A percentile compares a stretch with the other conserved stretches of the same genome.
Conservation (phyloP, 1,140 invertebrate genomes). For the Wasmannia auropunctata region DNA sequence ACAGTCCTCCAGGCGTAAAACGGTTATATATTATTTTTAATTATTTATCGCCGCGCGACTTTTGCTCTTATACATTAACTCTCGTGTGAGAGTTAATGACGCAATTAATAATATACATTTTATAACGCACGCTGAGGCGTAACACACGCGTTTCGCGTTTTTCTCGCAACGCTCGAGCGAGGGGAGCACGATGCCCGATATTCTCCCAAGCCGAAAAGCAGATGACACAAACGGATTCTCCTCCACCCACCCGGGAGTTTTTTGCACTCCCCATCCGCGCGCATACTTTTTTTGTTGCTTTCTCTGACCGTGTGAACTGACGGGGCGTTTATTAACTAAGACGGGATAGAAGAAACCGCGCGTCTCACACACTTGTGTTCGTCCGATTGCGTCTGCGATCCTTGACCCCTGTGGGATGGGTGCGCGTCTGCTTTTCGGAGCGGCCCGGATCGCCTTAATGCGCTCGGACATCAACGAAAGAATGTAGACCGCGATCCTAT, state of each 20-base stretch:
- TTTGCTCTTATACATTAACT: not conserved
- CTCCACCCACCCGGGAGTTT: not conserved
- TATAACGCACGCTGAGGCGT: no score
- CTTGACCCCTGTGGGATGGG: not conserved
- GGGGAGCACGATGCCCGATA: constrained; percentile 10
- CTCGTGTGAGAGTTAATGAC: not conserved
- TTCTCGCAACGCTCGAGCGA: constrained; percentile 10
- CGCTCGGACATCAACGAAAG: not conserved
- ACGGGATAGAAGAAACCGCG: not conserved
- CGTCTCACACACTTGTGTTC: not conserved
- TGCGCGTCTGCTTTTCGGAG: not conserved
- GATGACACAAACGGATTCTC: constrained; percentile 40
- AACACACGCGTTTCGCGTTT: constrained; percentile 7
- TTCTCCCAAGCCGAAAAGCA: constrained; percentile 34
- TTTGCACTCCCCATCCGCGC: not conserved
- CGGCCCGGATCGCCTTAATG: not conserved
- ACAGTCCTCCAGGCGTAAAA: not conserved
- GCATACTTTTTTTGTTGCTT: constrained; percentile 8
- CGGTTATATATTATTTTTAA: not conserved
- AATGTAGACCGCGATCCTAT: constrained; percentile 23
- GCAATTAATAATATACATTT: not conserved
- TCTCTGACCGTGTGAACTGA: constrained; percentile 34
- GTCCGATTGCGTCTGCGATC: constrained; percentile 2
- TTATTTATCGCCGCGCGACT: not conserved
- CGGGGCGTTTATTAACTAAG: constrained; percentile 21